Percentiles rank a stretch among this genome's conserved stretches.
These are phyloP conservation scores for Aricia agestis DNA, from an alignment of 1,140 invertebrate species.

Conservation along the genomic window DNA sequence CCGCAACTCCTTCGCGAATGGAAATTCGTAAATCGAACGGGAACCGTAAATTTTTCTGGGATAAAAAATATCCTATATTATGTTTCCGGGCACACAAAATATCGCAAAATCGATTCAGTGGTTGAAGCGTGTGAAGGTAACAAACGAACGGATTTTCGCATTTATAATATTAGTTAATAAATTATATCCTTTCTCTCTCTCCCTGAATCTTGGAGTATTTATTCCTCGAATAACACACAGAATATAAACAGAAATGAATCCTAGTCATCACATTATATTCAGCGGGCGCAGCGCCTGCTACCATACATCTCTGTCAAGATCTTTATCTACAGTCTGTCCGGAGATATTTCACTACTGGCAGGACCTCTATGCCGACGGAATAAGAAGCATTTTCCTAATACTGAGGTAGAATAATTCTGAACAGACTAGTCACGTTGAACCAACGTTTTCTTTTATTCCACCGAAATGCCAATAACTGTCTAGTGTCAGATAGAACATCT, in stretches of 20 bases:
- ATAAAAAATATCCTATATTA: too few species aligned
- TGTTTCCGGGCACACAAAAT: too few species aligned
- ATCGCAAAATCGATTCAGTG: neutral
- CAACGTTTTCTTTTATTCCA: neutral
- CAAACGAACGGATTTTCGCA: constrained; percentile 9
- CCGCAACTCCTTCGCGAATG: too few species aligned
- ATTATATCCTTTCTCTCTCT: too few species aligned
- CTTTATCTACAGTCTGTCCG: neutral
- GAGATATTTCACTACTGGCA: too few species aligned
- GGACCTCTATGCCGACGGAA: too few species aligned
- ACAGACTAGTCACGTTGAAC: neutral
- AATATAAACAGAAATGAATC: neutral
- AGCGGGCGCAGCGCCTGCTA: neutral
- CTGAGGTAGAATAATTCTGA: too few species aligned
- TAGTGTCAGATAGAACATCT: neutral
- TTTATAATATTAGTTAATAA: constrained; percentile 4
- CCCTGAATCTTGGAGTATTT: too few species aligned
- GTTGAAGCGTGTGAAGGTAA: neutral
- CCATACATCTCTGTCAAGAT: neutral
- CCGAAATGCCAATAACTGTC: neutral
- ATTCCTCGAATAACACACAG: neutral
- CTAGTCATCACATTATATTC: neutral
- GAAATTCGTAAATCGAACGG: too few species aligned
- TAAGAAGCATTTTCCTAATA: too few species aligned
- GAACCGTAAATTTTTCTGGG: too few species aligned